Conservation (phyloP, 92 coral and sea anemone genomes). For the Umimayanthus kanabou region DNA sequence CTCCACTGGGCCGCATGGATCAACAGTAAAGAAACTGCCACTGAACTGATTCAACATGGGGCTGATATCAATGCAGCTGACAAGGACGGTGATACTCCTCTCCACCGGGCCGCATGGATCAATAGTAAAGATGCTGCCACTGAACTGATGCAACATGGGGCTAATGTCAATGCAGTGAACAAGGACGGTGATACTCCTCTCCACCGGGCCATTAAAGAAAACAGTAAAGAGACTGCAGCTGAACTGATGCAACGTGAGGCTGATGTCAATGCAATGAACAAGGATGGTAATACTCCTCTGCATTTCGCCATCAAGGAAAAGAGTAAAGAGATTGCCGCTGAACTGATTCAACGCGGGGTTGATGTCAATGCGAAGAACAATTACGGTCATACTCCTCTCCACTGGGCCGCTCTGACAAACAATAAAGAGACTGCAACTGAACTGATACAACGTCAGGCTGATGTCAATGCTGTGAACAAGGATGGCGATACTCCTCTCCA, state of each 20-base stretch:
- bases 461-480: too few relatives aligned
- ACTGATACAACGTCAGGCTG: too few relatives aligned
- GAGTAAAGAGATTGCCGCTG: not conserved
- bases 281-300: not conserved
- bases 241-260: not conserved
- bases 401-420: not conserved
- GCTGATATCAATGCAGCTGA: too few relatives aligned
- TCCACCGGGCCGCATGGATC: not conserved
- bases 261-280: not conserved
- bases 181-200: too few relatives aligned
- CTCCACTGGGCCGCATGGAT: not conserved
- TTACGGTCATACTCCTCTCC: constrained; percentile 10
- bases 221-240: not conserved
- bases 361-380: not conserved
- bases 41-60: not conserved
- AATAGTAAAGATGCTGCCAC: not conserved
- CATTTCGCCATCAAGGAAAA: not conserved
- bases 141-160: not conserved
- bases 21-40: not conserved
- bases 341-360: not conserved
- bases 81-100: too few relatives aligned
- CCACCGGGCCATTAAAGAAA: not conserved
- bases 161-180: not conserved
- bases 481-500: too few relatives aligned
- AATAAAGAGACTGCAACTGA: not conserved